These are phyloP conservation scores for Artibeus jamaicensis DNA, from an alignment of 2,797 vertebrate genomes.

Conservation along the genomic window DNA sequence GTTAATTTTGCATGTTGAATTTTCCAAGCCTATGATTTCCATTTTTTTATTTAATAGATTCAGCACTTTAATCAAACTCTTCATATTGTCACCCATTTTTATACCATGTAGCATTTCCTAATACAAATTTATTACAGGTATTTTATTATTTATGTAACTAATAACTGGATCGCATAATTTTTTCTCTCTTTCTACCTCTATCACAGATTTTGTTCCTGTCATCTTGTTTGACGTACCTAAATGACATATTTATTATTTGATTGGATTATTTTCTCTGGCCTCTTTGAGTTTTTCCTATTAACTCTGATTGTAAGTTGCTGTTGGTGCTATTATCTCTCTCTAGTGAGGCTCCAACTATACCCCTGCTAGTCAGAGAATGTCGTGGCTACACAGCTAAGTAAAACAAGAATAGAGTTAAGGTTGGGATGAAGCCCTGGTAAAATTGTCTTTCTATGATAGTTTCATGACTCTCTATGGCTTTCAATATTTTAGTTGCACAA, in stretches of 20 bases:
- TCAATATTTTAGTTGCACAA: background rate
- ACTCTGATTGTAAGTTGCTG: background rate
- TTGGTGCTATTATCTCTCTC: background rate
- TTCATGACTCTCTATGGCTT: background rate
- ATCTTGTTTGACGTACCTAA: background rate
- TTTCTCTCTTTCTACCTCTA: too few species aligned
- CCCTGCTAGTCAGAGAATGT: background rate
- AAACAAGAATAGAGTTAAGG: background rate
- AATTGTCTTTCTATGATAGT: background rate
- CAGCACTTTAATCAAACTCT: background rate
- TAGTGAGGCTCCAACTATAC: fast-evolving
- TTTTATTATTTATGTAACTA: background rate
- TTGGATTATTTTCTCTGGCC: background rate
- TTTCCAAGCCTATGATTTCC: background rate
- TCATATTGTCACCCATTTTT: background rate
- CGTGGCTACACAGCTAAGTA: background rate
- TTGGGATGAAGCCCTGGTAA: background rate
- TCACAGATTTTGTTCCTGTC: background rate
- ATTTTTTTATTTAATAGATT: background rate
- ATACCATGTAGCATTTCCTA: background rate
- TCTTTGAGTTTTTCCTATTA: background rate
- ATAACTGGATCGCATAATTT: background rate
- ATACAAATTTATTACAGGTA: background rate
- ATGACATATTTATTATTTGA: background rate
- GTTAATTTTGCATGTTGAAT: background rate